Conservation (phyloP, 2,888 invertebrate genomes). For the Physocephala rufipes region DNA sequence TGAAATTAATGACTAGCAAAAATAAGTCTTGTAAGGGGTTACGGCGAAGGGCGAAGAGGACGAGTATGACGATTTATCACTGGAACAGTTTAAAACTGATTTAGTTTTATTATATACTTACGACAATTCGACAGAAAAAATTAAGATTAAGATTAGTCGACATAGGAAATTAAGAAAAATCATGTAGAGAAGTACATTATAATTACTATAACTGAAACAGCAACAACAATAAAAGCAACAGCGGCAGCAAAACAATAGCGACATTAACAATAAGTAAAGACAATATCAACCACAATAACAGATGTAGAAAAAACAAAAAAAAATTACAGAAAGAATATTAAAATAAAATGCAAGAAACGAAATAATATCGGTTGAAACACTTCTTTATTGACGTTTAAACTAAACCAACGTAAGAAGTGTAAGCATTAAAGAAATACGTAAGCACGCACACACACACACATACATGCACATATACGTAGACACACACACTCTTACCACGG, state of each 20-base stretch:
- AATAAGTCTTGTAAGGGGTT: no score
- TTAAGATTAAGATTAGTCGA: constrained; percentile 22
- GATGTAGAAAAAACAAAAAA: no score
- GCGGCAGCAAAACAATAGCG: constrained; percentile 21
- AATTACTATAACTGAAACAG: not conserved
- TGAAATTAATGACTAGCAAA: no score
- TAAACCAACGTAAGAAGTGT: constrained; percentile 1
- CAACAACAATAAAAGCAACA: constrained; percentile 23
- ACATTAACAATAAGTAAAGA: constrained; percentile 38
- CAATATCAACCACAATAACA: constrained; percentile 27
- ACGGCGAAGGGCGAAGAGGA: not conserved
- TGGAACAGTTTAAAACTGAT: not conserved
- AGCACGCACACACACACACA: not conserved
- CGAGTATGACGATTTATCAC: not conserved
- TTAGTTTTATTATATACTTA: constrained; percentile 11
- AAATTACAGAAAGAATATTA: not conserved
- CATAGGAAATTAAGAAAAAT: constrained; percentile 27
- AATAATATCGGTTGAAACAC: constrained; percentile 10
- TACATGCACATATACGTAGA: not conserved
- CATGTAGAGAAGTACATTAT: not conserved
- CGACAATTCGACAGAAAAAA: not conserved
- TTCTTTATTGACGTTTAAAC: constrained; percentile 3
- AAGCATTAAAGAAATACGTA: not conserved
- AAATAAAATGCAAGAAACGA: not conserved
- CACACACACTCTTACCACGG: constrained; percentile 6